Evolutionary conservation across 2,888 invertebrate species (phyloP), one percentile per base, ranked within the genome.

Genomic region (Ecdyonurus torrentis): DNA sequence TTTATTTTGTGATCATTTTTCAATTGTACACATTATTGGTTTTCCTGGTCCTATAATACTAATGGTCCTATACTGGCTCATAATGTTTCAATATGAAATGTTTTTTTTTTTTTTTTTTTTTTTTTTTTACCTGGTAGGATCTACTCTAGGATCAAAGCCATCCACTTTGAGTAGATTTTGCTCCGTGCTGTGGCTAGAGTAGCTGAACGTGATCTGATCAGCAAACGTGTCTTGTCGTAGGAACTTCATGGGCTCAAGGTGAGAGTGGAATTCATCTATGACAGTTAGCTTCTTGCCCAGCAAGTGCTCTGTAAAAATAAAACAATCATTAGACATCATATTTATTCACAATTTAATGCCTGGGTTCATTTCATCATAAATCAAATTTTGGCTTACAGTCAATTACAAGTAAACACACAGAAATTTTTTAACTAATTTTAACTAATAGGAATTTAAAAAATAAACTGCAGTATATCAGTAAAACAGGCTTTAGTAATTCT

Each of bases 241-340:
- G 69, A 90, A 85, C 74, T 89, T 89, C 87, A 96, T 89, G 64
- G 90, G 90, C 73, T 97, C 96, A 70, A 95, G 79, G 74, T 97
- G 96, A 1, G 96, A 97, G 75, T 96, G 96, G 75, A 97, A 95
- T 74, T 87, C 86, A 67, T 91, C 87, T 65, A 95, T 84, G 61
- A 89, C 84, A 1, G 94, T 95, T 69, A 97, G 77, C 61, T 89
- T 87, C 69, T 87, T 88, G 73, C 87, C 86, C 72, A 95, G 78
- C 66, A 92, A 76, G 76, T 91, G 86, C 74, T 94, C 95, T 88
- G 76, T 59, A 76, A 75, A 59, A 60, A 24, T 65, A 25, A 61
- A 61, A 22, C 61, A 61, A 58, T 63, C n/a, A 52, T 15, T 37
- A 37, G 58, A 58, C 10, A 65, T n/a, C n/a, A n/a, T n/a, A n/a